A percentile compares a stretch with the other conserved stretches of the same genome.
These are phyloP conservation scores for Catharus ustulatus DNA, from an alignment of 2,797 vertebrate species.

Conservation along the genomic window DNA sequence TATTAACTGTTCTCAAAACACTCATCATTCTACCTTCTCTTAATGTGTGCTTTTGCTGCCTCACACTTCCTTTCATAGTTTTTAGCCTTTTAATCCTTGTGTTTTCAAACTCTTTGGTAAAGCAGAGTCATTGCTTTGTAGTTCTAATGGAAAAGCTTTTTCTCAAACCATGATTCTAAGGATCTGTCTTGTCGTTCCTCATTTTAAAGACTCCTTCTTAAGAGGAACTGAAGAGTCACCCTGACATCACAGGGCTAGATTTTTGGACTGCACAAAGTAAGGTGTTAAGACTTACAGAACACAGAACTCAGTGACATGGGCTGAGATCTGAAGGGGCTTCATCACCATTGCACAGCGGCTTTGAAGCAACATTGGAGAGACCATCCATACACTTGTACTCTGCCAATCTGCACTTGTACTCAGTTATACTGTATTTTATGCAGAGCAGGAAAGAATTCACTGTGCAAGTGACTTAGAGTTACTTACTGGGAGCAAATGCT, in stretches of 20 bases:
- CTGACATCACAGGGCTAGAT: background rate
- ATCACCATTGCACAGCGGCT: rapidly evolving
- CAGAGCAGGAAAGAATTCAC: background rate
- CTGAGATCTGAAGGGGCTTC: background rate
- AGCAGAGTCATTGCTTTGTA: background rate
- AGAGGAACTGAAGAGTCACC: background rate
- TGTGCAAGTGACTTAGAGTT: background rate
- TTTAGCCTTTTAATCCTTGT: background rate
- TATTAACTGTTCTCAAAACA: background rate
- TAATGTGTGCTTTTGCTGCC: background rate
- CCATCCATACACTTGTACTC: background rate
- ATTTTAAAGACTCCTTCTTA: background rate
- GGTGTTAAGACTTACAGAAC: background rate
- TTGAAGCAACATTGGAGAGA: background rate
- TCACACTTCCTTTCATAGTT: background rate
- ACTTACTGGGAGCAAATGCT: background rate
- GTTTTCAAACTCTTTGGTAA: background rate
- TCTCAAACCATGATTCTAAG: background rate
- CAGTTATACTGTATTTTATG: background rate
- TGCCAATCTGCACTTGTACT: background rate
- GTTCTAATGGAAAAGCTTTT: background rate
- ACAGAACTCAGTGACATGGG: background rate
- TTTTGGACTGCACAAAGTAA: background rate
- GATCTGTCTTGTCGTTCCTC: background rate
- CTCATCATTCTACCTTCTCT: background rate